Evolutionary conservation across 2,797 vertebrate genomes (phyloP).

Genomic region (Catostomus latipinnis): DNA sequence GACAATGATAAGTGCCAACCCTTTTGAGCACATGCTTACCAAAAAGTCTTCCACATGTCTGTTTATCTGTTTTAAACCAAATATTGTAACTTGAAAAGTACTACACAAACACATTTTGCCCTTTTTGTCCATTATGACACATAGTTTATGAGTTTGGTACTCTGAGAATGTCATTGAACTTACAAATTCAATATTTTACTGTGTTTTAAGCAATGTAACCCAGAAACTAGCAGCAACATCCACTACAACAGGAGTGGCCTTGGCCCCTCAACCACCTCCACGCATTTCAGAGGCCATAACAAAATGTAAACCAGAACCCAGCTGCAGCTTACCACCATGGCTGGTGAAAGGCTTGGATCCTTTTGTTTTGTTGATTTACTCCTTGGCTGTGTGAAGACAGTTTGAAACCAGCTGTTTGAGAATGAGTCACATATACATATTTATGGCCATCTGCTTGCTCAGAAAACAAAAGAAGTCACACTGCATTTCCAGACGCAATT

Average conservation of each 20-base stretch:
- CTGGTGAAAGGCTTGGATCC: constrained; percentile 60
- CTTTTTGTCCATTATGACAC: too few relatives aligned
- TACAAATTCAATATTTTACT: background rate
- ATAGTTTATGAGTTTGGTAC: too few relatives aligned
- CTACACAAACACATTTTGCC: too few relatives aligned
- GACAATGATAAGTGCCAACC: too few relatives aligned
- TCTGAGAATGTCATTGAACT: too few relatives aligned
- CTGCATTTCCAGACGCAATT: constrained; percentile 44
- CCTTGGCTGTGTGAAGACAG: constrained; percentile 49
- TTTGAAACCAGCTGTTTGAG: constrained; percentile 66
- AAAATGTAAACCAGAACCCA: constrained; percentile 41
- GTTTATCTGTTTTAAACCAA: too few relatives aligned
- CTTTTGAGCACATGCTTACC: too few relatives aligned
- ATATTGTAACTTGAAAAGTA: too few relatives aligned
- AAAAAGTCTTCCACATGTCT: too few relatives aligned
- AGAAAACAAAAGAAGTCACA: constrained; percentile 54
- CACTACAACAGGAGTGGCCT: constrained; percentile 25
- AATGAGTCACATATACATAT: constrained; percentile 61
- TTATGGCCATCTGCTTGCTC: constrained; percentile 69
- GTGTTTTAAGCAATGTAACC: background rate
- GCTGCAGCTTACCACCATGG: constrained; percentile 65
- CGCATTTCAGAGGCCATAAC: constrained; percentile 36
- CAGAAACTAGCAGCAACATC: background rate
- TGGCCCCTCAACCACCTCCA: constrained; percentile 49
- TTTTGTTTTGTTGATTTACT: constrained; percentile 61